Evolutionary conservation across 2,797 vertebrate genomes (phyloP), one percentile per base, ranked within the genome.

Genomic region (Pangasius mekongensis): DNA sequence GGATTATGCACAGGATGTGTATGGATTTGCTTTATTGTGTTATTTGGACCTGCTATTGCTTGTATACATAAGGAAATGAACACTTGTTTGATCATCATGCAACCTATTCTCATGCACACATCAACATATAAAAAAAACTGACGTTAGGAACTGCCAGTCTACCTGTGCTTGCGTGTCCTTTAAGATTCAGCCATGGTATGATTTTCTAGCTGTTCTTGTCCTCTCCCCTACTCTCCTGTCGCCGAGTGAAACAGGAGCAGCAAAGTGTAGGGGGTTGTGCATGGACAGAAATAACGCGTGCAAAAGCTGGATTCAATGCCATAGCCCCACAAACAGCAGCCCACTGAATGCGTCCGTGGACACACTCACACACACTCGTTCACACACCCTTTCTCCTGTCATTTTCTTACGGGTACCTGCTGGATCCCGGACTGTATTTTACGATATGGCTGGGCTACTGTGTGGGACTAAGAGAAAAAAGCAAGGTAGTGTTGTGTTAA

Each of bases 401-500:
- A 84, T 90, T n/a, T 20, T 77, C 36, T 69, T 78, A 76, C 89
- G 58, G 49, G 36, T 67, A 83, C 85, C 83, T 62, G 36, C 87
- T 13, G 84, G 86, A 80, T 87, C 88, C 87, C 10, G 86, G 60
- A 81, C 81, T 85, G 89, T 85, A 30, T 66, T 58, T 81, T 76
- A 83, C 87, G 43, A 93, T 89, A 98, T 98, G 98, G 96, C 97
- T 0, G 96, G 96, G 0, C 95, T 98, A 6, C 94, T 98, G 83
- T 98, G 97, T 87, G 96, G 97, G 91, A 96, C 96, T 84, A 98
- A 97, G 92, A 96, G 92, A 92, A 97, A 93, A 92, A 97, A 96
- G 91, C 96, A 97, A 97, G 96, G 96, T 95, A 96, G 91, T 73
- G 66, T 87, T 88, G 71, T 78, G 71, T 47, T 36, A 2, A 71